phyloP scores from a whole-genome alignment of 2,888 invertebrate species.

The Myathropa florea region DNA sequence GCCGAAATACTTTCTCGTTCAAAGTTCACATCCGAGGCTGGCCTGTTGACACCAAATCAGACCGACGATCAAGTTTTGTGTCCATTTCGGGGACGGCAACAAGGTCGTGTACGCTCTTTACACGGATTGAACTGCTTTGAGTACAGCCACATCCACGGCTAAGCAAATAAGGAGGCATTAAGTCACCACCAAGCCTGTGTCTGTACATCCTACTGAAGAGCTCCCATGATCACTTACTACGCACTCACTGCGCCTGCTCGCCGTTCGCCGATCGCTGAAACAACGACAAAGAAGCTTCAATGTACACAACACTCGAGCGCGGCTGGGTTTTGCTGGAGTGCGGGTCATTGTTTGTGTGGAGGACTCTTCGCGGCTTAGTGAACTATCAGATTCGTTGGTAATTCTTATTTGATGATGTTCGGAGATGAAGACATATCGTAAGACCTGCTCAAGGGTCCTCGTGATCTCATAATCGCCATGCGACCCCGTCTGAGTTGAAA shows the following conservation, averaged over 20 bases:
- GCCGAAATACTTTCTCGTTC: not conserved
- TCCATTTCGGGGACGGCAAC: not conserved
- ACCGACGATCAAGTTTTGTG: not conserved
- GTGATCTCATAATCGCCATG: not conserved
- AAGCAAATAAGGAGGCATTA: slow-evolving; percentile 31
- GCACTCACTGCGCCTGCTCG: not conserved
- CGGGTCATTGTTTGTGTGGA: slow-evolving; percentile 1
- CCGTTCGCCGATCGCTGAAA: too few relatives aligned
- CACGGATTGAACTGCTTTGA: not conserved
- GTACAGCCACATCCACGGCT: slow-evolving; percentile 20
- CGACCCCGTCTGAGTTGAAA: not conserved
- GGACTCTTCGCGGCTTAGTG: slow-evolving; percentile 32
- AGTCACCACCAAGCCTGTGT: slow-evolving; percentile 1
- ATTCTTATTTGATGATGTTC: slow-evolving; percentile 14
- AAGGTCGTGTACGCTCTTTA: slow-evolving; percentile 22
- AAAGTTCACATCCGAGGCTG: not conserved
- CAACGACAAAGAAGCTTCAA: slow-evolving; percentile 5
- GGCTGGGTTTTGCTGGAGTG: not conserved
- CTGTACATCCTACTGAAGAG: slow-evolving; percentile 20
- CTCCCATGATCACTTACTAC: not conserved
- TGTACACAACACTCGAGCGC: slow-evolving; percentile 28
- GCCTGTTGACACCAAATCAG: not conserved
- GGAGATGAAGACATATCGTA: slow-evolving; percentile 23
- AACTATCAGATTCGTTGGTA: slow-evolving; percentile 9
- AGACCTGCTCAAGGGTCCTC: not conserved